These are phyloP conservation scores for Pseudolaguvia tuberculata DNA, from an alignment of 2,113 vertebrate genomes.

Conservation along the genomic window DNA sequence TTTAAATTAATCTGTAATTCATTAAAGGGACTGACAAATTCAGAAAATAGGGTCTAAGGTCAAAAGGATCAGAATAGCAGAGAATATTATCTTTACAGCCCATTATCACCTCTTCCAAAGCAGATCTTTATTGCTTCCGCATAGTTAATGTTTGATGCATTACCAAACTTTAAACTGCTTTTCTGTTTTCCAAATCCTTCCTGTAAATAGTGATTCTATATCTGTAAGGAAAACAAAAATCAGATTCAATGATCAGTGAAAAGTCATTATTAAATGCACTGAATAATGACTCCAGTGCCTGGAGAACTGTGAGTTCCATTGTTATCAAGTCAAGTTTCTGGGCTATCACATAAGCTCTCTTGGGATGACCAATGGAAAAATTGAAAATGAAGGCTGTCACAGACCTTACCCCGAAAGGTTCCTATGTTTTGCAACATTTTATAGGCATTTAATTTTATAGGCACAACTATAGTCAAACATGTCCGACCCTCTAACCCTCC, in stretches of 20 bases:
- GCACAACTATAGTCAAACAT: too few relatives aligned
- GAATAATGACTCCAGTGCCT: too few relatives aligned
- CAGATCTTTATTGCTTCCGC: conserved; percentile 36
- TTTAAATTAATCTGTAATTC: conserved; percentile 46
- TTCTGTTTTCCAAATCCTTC: neutral
- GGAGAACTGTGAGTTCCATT: too few relatives aligned
- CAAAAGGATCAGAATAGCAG: conserved; percentile 38
- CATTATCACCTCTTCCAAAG: conserved; percentile 41
- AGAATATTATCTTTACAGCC: conserved; percentile 38
- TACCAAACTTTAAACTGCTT: conserved; percentile 15
- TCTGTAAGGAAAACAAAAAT: neutral
- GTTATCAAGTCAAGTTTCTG: too few relatives aligned
- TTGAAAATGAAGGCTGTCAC: too few relatives aligned
- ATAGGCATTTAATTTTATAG: too few relatives aligned
- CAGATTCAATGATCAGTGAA: neutral
- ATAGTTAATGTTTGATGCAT: conserved; percentile 40
- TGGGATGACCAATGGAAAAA: too few relatives aligned
- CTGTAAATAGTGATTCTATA: conserved; percentile 9
- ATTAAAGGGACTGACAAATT: conserved; percentile 49
- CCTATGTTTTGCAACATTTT: too few relatives aligned
- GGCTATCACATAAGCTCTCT: too few relatives aligned
- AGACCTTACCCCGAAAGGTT: too few relatives aligned
- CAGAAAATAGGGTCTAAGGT: conserved; percentile 20
- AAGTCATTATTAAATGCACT: too few relatives aligned
- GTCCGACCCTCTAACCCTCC: too few relatives aligned